Percentiles rank a stretch among this genome's conserved stretches.
phyloP scores from a whole-genome alignment of 2,113 vertebrate genomes.

The Chaetura pelagica region DNA sequence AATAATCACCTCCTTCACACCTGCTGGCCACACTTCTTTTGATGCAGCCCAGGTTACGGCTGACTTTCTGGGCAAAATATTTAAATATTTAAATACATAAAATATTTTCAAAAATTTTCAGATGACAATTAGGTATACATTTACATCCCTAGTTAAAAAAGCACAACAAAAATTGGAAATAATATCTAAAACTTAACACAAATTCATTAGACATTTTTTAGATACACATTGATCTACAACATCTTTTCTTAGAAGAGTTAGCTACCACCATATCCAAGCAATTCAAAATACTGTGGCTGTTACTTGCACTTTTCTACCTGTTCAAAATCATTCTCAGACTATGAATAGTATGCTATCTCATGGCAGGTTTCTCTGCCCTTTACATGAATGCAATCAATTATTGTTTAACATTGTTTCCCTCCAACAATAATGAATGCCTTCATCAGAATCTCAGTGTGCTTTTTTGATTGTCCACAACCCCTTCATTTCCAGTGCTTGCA shows the following conservation, averaged over 20 bases:
- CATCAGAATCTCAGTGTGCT: conserved; percentile 2
- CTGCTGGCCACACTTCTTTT: background rate
- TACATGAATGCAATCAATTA: conserved; percentile 14
- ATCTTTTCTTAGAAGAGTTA: background rate
- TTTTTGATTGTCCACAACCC: conserved; percentile 1
- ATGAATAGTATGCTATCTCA: background rate
- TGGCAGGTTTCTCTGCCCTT: background rate
- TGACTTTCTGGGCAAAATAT: background rate
- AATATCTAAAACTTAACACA: background rate
- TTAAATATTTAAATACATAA: too few relatives aligned
- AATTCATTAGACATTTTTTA: background rate
- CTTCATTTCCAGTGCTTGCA: background rate
- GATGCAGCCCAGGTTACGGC: background rate
- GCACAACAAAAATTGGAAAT: background rate
- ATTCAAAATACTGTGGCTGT: background rate
- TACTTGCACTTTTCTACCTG: background rate
- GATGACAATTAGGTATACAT: background rate
- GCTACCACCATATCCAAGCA: background rate
- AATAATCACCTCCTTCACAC: accelerated
- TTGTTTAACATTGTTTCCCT: background rate
- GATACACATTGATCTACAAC: background rate
- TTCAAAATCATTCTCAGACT: background rate
- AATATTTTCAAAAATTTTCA: background rate
- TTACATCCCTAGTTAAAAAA: background rate
- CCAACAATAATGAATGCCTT: conserved; percentile 23